Evolutionary conservation across 2,797 vertebrate species (phyloP).

Genomic region (Chanos chanos): DNA sequence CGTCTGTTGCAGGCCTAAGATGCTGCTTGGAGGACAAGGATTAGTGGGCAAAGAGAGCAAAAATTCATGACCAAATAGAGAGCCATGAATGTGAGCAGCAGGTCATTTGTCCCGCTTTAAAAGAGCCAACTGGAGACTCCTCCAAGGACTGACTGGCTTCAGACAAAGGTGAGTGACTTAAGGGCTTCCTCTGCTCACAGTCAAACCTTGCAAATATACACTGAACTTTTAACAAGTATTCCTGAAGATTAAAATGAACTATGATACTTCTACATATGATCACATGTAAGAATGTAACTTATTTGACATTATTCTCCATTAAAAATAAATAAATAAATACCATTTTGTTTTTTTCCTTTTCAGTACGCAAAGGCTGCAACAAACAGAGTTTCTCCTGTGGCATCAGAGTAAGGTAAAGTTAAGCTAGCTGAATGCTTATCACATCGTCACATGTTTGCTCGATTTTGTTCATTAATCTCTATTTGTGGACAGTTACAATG

Average conservation of each 20-base stretch:
- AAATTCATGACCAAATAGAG: slow-evolving; percentile 58
- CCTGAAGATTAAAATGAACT: too few species aligned
- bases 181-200: too few species aligned
- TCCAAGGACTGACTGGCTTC: slow-evolving; percentile 50
- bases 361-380: slow-evolving; percentile 16
- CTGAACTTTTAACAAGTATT: too few species aligned
- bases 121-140: slow-evolving; percentile 47
- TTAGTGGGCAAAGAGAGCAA: slow-evolving; percentile 33
- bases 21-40: slow-evolving; percentile 43
- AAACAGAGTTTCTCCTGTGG: slow-evolving; percentile 1
- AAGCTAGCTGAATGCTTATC: background rate
- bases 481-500: background rate
- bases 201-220: background rate
- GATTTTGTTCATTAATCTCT: background rate
- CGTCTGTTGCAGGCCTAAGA: slow-evolving; percentile 25
- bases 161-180: slow-evolving; percentile 62
- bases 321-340: background rate
- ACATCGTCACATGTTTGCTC: too few species aligned
- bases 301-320: background rate
- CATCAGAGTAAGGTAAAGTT: slow-evolving; percentile 24
- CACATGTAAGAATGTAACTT: too few species aligned
- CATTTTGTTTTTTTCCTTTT: background rate
- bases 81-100: slow-evolving; percentile 40
- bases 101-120: slow-evolving; percentile 56
- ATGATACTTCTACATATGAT: too few species aligned